A percentile compares a stretch with the other conserved stretches of the same genome.
Conservation (phyloP, 2,113 vertebrate species). For the Crotalus tigris region DNA sequence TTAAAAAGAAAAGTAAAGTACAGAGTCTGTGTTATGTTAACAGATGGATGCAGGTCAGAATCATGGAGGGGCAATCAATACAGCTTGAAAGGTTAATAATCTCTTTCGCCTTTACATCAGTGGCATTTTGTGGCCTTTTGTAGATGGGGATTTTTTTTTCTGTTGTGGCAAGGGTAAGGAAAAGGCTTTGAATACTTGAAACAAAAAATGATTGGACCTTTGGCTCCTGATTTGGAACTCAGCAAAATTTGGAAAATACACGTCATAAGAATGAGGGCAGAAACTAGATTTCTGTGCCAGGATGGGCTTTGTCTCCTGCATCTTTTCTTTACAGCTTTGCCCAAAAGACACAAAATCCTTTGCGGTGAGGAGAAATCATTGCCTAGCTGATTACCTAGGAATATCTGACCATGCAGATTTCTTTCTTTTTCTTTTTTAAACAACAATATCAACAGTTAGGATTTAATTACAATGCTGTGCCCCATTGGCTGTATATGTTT, state of each 20-base stretch:
- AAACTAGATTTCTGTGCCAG: conserved; percentile 48
- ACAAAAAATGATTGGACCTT: conserved; percentile 37
- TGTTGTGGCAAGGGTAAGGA: neutral
- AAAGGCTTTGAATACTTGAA: conserved; percentile 50
- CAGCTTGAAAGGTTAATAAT: conserved; percentile 67
- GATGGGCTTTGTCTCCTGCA: conserved; percentile 47
- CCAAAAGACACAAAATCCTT: conserved; percentile 50
- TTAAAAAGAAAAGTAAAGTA: conserved; percentile 52
- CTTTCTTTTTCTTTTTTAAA: neutral
- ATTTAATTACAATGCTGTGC: conserved; percentile 22
- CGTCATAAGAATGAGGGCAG: conserved; percentile 55
- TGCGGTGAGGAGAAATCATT: conserved; percentile 56
- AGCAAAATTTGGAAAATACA: conserved; percentile 49
- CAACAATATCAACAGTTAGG: conserved; percentile 32
- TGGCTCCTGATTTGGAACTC: conserved; percentile 48
- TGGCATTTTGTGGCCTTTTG: conserved; percentile 72
- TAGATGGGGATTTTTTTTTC: conserved; percentile 48
- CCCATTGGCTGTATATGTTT: conserved; percentile 36
- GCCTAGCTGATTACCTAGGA: conserved; percentile 36
- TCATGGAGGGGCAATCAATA: conserved; percentile 56
- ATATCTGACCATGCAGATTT: conserved; percentile 2
- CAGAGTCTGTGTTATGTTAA: conserved; percentile 50
- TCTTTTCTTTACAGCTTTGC: conserved; percentile 57
- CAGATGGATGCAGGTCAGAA: conserved; percentile 61
- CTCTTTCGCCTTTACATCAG: conserved; percentile 70